Evolutionary conservation across 1,140 invertebrate species (phyloP), one percentile per base, ranked within the genome.

Genomic region (Drosophila hydei): DNA sequence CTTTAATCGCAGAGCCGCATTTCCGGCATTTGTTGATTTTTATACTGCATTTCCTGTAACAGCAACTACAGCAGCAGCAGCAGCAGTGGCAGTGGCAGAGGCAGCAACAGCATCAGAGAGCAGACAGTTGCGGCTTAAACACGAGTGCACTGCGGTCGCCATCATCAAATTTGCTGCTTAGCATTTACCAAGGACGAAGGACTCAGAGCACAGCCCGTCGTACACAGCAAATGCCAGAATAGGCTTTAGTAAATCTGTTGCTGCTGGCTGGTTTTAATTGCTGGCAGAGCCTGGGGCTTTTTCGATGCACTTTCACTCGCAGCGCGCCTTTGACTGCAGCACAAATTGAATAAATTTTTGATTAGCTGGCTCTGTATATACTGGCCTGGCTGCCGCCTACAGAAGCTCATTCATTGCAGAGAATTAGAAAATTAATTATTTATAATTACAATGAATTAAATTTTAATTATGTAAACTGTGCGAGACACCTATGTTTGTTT

Each of bases 321-420:
- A 3, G 30, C 33, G 47, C 16, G 50, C 61, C 70, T 80, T 81
- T 85, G 77, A 75, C 73, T 51, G 58, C 38, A 21, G 54, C 55
- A 77, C 55, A 88, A 85, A 87, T 87, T 87, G 77, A 77, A 87
- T 88, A 88, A 59, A 87, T 88, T 75, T 87, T 87, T 81, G 63
- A 87, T 87, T 88, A 78, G 77, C 74, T 61, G 52, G 61, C 62
- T 77, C 56, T 56, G 62, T 40, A 67, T 54, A 55, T 4, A 40
- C 6, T 9, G 1, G 38, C 16, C 36, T 8, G 8, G 11, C 2
- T 42, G 14, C 30, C 1, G 30, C 4, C 16, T 42, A 33, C 2
- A 33, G 30, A 11, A 2, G 27, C 27, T 8, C 27, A 33, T 33
- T 33, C 30, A 11, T 8, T 33, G 30, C 6, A 6, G 9, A 11